These are phyloP conservation scores for Atta cephalotes DNA, from an alignment of 1,140 invertebrate genomes.

Conservation along the genomic window DNA sequence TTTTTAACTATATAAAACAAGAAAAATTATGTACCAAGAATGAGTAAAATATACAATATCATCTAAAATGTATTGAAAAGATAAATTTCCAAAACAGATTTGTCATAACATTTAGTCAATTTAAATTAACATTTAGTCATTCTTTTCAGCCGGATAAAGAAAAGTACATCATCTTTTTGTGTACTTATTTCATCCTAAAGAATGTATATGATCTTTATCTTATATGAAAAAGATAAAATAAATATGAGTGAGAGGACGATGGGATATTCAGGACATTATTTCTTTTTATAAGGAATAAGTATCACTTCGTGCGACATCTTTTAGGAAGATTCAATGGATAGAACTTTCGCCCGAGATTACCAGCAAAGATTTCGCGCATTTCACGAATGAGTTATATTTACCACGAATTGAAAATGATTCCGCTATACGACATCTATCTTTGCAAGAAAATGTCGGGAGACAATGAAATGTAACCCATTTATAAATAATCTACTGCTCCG, in stretches of 20 bases:
- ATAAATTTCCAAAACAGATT: neutral
- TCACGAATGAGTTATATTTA: neutral
- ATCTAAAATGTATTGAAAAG: neutral
- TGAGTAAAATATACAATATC: neutral
- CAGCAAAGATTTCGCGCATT: neutral
- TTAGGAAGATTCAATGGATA: slow-evolving; percentile 2
- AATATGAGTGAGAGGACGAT: neutral
- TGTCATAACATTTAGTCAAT: neutral
- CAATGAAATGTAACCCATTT: neutral
- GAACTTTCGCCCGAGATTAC: slow-evolving; percentile 37
- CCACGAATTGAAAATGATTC: slow-evolving; percentile 12
- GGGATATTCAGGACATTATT: neutral
- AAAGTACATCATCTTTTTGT: neutral
- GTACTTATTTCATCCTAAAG: neutral
- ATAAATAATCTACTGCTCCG: neutral
- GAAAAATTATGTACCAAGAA: neutral
- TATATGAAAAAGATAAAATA: slow-evolving; percentile 8
- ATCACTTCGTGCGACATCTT: neutral
- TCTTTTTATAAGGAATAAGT: slow-evolving; percentile 3
- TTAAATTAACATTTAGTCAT: neutral
- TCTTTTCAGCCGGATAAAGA: neutral
- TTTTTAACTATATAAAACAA: neutral
- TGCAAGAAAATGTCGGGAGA: neutral
- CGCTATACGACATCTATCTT: neutral
- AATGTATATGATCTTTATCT: neutral